These are phyloP conservation scores for Drosophila subobscura DNA, from an alignment of 1,140 invertebrate species.

Conservation along the genomic window DNA sequence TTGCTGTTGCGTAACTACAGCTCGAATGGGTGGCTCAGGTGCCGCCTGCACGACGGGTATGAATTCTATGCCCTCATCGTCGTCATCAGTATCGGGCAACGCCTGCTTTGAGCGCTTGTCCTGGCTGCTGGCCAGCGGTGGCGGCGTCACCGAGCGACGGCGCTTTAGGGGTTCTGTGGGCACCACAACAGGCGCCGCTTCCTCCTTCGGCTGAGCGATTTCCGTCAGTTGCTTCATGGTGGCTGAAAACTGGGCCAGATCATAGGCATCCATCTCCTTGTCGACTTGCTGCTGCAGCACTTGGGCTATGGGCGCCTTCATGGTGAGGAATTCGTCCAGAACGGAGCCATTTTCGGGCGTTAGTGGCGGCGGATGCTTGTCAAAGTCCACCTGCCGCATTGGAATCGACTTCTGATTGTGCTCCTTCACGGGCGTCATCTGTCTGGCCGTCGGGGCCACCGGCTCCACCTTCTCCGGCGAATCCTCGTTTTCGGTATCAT, in stretches of 20 bases:
- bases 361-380: not conserved
- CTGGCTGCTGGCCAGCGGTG: not conserved
- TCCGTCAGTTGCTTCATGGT: conserved; percentile 1
- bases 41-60: not conserved
- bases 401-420: not conserved
- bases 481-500: conserved; percentile 71
- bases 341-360: conserved; percentile 48
- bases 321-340: conserved; percentile 57
- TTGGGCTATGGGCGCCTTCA: conserved; percentile 23
- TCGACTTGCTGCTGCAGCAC: conserved; percentile 5
- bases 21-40: no score
- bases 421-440: conserved; percentile 11
- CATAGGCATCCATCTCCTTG: not conserved
- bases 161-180: conserved; percentile 28
- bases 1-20: no score
- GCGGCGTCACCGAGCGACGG: conserved; percentile 56
- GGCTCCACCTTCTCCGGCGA: conserved; percentile 58
- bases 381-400: conserved; percentile 19
- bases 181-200: conserved; percentile 10
- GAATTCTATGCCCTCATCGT: conserved; percentile 53
- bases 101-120: conserved; percentile 16
- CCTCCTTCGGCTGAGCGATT: not conserved
- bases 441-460: not conserved
- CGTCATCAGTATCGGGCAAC: conserved; percentile 8
- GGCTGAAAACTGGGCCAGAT: conserved; percentile 16